phyloP scores from a whole-genome alignment of 2,797 vertebrate species.

The Mormyrus proboscirostris region DNA sequence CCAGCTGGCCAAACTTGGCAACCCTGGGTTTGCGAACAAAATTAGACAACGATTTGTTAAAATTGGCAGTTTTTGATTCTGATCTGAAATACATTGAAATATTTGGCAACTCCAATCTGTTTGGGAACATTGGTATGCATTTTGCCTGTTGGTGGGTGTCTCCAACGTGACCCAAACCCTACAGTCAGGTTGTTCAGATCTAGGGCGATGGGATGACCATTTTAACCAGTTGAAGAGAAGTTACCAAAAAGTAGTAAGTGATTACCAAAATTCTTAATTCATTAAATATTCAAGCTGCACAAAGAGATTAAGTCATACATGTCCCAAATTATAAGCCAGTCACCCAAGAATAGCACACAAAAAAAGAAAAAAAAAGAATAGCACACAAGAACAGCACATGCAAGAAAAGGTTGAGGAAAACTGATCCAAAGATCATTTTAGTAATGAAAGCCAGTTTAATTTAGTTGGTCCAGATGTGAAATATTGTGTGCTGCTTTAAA shows the following conservation, averaged over 20 bases:
- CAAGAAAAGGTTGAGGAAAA: background rate
- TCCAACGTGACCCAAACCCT: background rate
- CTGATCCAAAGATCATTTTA: background rate
- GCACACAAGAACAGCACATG: background rate
- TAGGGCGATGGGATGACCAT: background rate
- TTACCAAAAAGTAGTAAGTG: background rate
- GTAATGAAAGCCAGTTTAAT: background rate
- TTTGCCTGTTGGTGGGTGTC: background rate
- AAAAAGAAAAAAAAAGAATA: too few species aligned
- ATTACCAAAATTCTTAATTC: background rate
- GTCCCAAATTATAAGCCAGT: background rate
- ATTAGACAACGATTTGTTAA: background rate
- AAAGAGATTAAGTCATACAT: background rate
- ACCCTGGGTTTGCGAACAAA: background rate
- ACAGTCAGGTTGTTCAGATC: too few species aligned
- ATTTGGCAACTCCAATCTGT: background rate
- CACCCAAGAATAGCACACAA: background rate
- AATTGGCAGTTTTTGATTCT: background rate
- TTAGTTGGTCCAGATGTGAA: background rate
- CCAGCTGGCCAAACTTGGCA: background rate
- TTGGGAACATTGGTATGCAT: background rate
- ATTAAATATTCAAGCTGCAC: background rate
- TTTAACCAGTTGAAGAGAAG: background rate
- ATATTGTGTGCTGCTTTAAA: too few species aligned
- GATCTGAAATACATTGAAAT: background rate